Evolutionary conservation across 2,113 vertebrate species (phyloP).

Genomic region (Chionomys nivalis): DNA sequence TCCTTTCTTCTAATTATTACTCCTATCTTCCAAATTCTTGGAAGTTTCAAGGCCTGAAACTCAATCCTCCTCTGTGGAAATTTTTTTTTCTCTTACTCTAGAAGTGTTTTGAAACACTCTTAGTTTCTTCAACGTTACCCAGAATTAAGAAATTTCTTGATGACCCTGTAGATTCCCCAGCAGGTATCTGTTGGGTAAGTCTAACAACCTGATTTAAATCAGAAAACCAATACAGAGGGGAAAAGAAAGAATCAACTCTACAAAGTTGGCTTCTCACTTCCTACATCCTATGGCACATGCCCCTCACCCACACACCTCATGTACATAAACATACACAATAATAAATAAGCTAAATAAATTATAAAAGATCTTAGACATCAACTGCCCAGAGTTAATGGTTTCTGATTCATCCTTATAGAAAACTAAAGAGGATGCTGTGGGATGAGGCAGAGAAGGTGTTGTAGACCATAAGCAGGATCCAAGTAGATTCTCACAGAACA

Average conservation of each 20-base stretch:
- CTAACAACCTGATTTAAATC: neutral
- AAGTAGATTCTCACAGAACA: neutral
- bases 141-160: neutral
- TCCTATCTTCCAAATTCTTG: neutral
- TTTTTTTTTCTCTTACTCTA: neutral
- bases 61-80: neutral
- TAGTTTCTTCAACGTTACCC: neutral
- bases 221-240: too few species aligned
- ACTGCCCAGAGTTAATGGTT: neutral
- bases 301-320: neutral
- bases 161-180: neutral
- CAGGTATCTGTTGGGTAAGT: neutral
- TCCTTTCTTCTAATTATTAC: neutral
- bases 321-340: neutral
- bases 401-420: neutral
- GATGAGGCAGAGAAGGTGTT: neutral
- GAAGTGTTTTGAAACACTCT: neutral
- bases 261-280: neutral
- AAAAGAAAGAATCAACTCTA: neutral
- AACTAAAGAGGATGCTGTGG: neutral
- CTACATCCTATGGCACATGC: neutral
- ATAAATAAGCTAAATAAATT: neutral
- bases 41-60: neutral
- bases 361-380: neutral
- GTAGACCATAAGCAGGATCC: neutral